Conservation (phyloP, 2,797 vertebrate species). For the Smutsia gigantea region DNA sequence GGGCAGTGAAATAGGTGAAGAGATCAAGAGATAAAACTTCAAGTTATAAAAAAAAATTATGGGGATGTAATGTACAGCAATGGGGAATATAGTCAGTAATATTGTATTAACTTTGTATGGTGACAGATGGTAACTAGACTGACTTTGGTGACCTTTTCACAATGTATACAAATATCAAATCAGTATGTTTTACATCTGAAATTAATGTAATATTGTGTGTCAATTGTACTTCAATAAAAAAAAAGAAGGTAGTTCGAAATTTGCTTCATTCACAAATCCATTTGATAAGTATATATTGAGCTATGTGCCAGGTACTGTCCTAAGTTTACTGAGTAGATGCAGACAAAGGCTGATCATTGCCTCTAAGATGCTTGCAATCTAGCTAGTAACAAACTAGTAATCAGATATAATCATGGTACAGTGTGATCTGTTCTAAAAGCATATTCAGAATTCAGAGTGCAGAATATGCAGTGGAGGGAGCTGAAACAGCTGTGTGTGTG, state of each 20-base stretch:
- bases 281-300: background rate
- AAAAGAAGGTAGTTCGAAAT: background rate
- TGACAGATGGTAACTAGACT: background rate
- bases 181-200: background rate
- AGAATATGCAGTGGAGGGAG: background rate
- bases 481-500: background rate
- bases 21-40: background rate
- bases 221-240: background rate
- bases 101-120: background rate
- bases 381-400: background rate
- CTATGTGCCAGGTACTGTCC: background rate
- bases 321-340: conserved; percentile 22
- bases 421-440: conserved; percentile 30
- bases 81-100: background rate
- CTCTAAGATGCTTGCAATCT: background rate
- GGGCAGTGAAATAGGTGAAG: background rate
- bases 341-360: background rate
- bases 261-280: background rate
- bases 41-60: background rate
- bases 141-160: background rate
- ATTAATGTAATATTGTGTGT: background rate
- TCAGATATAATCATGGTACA: background rate
- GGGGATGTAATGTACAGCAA: background rate
- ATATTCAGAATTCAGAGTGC: conserved; percentile 4
- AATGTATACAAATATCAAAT: background rate